Evolutionary conservation across 2,888 invertebrate genomes (phyloP).

Genomic region (Ypsolopha scabrella): DNA sequence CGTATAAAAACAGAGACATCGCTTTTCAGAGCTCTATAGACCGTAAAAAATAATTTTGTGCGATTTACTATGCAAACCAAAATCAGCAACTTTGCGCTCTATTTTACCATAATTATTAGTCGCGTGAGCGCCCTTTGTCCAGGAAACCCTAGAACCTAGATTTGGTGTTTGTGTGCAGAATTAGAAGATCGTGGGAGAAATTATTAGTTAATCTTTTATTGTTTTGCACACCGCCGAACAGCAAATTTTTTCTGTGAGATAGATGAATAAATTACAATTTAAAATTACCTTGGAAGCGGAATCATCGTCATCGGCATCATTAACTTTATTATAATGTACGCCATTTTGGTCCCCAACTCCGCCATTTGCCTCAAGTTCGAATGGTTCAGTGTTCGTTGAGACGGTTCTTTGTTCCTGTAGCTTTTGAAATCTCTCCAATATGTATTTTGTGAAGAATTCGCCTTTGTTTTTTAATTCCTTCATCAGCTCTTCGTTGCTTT

Average conservation of each 20-base stretch:
- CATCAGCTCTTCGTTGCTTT: slow-evolving; percentile 71
- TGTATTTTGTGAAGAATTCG: slow-evolving; percentile 74
- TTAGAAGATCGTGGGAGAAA: no score
- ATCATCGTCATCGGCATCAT: not conserved
- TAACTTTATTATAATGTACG: not conserved
- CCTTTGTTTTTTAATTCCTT: slow-evolving; percentile 72
- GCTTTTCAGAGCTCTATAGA: no score
- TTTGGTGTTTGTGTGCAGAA: no score
- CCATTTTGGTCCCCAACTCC: not conserved
- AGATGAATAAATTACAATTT: not conserved
- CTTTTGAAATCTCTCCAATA: slow-evolving; percentile 63
- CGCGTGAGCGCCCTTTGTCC: no score
- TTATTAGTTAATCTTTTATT: not conserved
- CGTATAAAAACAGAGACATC: no score
- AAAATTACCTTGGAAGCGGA: not conserved
- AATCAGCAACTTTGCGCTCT: no score
- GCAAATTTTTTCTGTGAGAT: no score
- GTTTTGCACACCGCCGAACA: not conserved
- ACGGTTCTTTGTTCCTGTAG: slow-evolving; percentile 38
- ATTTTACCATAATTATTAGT: no score
- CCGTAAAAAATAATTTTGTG: no score
- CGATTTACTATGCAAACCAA: no score
- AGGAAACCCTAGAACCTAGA: no score
- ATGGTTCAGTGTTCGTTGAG: slow-evolving; percentile 34
- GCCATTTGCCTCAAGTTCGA: not conserved